Evolutionary conservation across 2,888 invertebrate genomes (phyloP).

Genomic region (Leucophenga montana): DNA sequence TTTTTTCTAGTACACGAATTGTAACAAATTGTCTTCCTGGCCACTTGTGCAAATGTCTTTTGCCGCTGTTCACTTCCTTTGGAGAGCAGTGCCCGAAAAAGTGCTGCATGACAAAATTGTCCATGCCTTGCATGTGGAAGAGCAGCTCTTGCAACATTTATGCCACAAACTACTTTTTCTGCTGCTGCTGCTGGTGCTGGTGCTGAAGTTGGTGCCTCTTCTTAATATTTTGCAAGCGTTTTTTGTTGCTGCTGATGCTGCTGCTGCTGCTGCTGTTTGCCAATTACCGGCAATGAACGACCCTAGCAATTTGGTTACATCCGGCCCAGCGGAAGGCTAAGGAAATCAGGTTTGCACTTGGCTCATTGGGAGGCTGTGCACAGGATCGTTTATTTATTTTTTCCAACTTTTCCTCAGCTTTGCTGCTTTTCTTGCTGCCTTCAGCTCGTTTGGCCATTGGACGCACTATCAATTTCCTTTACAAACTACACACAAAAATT

Average conservation of each 20-base stretch:
- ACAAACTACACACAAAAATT: neutral
- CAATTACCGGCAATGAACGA: constrained; percentile 68
- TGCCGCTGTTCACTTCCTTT: neutral
- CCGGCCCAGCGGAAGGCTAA: constrained; percentile 60
- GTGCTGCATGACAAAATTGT: constrained; percentile 1
- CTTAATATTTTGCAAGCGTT: constrained; percentile 24
- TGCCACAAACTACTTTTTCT: constrained; percentile 32
- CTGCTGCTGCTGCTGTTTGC: constrained; percentile 48
- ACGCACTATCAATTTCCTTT: constrained; percentile 21
- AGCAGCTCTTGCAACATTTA: constrained; percentile 4
- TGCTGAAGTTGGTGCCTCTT: constrained; percentile 21
- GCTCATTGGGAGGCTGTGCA: constrained; percentile 5
- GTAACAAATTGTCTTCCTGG: constrained; percentile 17
- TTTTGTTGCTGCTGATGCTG: constrained; percentile 33
- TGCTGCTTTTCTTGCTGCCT: neutral
- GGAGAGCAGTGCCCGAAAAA: neutral
- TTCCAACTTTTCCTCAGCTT: neutral
- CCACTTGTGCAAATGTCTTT: neutral
- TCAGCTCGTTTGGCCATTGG: constrained; percentile 3
- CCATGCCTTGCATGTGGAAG: constrained; percentile 6
- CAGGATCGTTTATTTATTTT: constrained; percentile 7
- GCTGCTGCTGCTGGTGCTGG: constrained; percentile 19
- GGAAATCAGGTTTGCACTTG: constrained; percentile 24
- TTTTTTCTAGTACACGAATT: neutral
- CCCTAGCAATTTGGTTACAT: constrained; percentile 71